phyloP scores from a whole-genome alignment of 2,888 invertebrate genomes.

The Bugula neritina region DNA sequence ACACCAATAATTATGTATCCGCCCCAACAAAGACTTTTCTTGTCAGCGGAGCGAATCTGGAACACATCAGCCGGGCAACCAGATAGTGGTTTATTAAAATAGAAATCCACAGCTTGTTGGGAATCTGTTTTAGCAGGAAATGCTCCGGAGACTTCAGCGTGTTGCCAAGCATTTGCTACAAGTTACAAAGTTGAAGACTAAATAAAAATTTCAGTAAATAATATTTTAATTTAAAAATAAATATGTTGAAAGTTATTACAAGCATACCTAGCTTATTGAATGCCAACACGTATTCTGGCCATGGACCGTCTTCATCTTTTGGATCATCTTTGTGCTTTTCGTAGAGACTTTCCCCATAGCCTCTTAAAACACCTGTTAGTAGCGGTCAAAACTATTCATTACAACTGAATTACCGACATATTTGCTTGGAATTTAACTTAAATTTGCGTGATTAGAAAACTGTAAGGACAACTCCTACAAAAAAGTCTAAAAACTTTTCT shows the following conservation, averaged over 20 bases:
- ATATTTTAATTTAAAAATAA: too few relatives aligned
- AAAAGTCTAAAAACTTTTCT: too few relatives aligned
- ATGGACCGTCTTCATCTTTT: background rate
- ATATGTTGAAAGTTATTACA: too few relatives aligned
- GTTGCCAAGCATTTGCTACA: background rate
- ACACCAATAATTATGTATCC: constrained; percentile 20
- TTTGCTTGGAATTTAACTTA: too few relatives aligned
- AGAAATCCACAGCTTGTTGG: background rate
- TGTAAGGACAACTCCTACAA: too few relatives aligned
- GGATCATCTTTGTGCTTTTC: constrained; percentile 1
- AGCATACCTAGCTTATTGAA: background rate
- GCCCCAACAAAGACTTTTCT: constrained; percentile 1
- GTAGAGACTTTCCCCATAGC: background rate
- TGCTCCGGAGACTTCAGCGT: background rate
- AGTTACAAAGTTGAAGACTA: too few relatives aligned
- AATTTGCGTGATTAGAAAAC: too few relatives aligned
- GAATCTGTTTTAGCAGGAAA: background rate
- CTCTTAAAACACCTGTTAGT: constrained; percentile 1
- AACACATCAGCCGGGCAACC: background rate
- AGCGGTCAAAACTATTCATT: too few relatives aligned
- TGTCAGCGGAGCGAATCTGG: background rate
- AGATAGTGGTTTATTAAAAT: background rate
- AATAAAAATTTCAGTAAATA: too few relatives aligned
- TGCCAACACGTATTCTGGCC: background rate
- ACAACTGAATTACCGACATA: too few relatives aligned